Conservation (phyloP, 2,113 vertebrate species). For the Sialia sialis region DNA sequence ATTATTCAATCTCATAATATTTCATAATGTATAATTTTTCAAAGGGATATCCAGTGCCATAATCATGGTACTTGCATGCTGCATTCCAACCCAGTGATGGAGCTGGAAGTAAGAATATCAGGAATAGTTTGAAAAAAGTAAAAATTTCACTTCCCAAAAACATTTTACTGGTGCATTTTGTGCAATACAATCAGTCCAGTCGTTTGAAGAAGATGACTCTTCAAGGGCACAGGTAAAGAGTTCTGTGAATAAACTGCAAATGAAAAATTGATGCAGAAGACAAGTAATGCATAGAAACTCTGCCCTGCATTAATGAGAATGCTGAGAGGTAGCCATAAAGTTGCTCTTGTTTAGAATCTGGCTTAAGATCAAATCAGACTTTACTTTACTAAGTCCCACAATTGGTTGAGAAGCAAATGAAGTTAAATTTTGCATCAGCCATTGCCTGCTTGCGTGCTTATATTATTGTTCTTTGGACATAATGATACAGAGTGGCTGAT, state of each 20-base stretch:
- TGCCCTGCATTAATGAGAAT: constrained; percentile 38
- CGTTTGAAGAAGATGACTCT: constrained; percentile 23
- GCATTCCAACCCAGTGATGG: not conserved
- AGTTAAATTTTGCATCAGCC: not conserved
- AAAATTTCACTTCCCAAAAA: not conserved
- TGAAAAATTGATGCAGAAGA: constrained; percentile 54
- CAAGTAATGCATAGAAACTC: constrained; percentile 23
- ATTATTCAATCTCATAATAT: not conserved
- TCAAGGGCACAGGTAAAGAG: constrained; percentile 32
- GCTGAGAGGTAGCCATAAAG: not conserved
- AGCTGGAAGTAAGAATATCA: not conserved
- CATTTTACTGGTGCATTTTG: not conserved
- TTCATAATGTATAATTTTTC: not conserved
- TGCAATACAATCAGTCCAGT: not conserved
- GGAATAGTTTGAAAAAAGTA: not conserved
- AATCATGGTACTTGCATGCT: not conserved
- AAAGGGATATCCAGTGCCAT: not conserved
- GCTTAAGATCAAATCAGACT: not conserved
- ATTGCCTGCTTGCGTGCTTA: not conserved
- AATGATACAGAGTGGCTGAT: not conserved
- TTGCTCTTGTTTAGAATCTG: not conserved
- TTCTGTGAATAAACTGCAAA: constrained; percentile 32
- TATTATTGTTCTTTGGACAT: not conserved
- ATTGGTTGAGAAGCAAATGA: not conserved
- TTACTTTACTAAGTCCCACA: not conserved